Evolutionary conservation across 2,797 vertebrate species (phyloP), one percentile per base, ranked within the genome.

Genomic region (Ciconia nigra): DNA sequence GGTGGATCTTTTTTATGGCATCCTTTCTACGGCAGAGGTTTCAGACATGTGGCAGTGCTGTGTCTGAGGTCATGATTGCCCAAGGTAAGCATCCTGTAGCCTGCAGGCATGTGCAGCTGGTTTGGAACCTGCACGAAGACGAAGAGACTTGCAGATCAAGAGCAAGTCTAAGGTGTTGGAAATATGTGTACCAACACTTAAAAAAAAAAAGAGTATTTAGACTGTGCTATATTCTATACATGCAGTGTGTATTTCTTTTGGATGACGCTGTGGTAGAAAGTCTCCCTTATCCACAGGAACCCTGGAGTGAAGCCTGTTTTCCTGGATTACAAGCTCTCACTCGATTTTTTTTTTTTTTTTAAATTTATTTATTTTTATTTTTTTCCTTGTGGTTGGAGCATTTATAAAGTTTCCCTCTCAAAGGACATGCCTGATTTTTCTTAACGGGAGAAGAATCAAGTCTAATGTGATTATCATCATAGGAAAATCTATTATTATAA

Each of bases 181-280:
- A 77, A 2, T 29, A 4, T 16, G 29, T 41, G 9, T 49, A 42
- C 9, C 5, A 52, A 58, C 12, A 55, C 29, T 9, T 42, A 7
- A 31, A 41, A 39, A 33, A 28, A 26, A 52, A 18, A 11, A 5
- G 5, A 9, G 3, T 10, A 9, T 15, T 22, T 19, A 52, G 41
- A 25, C 5, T 46, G 17, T 41, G 22, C 37, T n/a, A 13, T 10
- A 14, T 25, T 7, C 42, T 73, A 0, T 13, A 15, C 1, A 2
- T 22, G 8, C 47, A 24, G 17, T 20, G 10, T 39, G 2, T 37
- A 1, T 24, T 62, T 78, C 13, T 72, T 82, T 31, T 51, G 5
- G 37, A 17, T 54, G 31, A 26, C 57, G 42, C 57, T 26, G 11
- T 33, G 31, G 11, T 78, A n/a, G 37, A 57, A 89, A 67, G 37